Base-by-base conservation (phyloP, 2,888 invertebrate species). In the Gymnosoma rotundatum region DNA sequence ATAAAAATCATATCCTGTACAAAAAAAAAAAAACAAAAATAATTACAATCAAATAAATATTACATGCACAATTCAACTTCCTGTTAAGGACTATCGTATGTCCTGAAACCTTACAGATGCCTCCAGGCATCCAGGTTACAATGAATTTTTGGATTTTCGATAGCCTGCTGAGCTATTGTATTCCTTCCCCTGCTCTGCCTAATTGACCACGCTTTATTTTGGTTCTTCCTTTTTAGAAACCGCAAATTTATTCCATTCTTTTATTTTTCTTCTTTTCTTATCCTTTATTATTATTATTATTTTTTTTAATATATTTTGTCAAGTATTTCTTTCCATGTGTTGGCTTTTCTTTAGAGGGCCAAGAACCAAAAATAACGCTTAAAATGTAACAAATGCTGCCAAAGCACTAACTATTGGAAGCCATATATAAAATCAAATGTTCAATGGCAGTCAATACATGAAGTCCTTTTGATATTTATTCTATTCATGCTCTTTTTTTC, bases 31-130 rank as follows among this genome's bases (percentile, higher is more conserved):
- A n/a, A n/a, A n/a, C n/a, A n/a, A n/a, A n/a, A 21, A 16, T 18
- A 58, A 4, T n/a, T 36, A 12, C 21, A 36, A 64, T 64, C 56
- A 63, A 56, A 63, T 56, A 36, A 56, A 58, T 66, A 66, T 75
- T 66, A 50, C n/a, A 63, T 36, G 50, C 56, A 67, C 67, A 76
- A 52, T 76, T 48, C 38, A 76, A 76, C 76, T 76, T 76, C 76
- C 76, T 76, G 76, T 50, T 52, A 38, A 48, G 60, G 20, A 60
- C 66, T 67, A 76, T 76, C 76, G 79, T 58, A 73, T 69, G 69
- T 84, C 76, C 80, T 76, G 83, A 84, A 84, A 69, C 83, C 83
- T 48, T 84, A 80, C 63, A 76, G 73, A 73, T 84, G 83, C 76
- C 48, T 61, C 48, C 60, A 45, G 61, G 83, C 76, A 48, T 54